Evolutionary conservation across 2,113 vertebrate genomes (phyloP), one percentile per base, ranked within the genome.

Genomic region (Oncorhynchus gorbuscha): DNA sequence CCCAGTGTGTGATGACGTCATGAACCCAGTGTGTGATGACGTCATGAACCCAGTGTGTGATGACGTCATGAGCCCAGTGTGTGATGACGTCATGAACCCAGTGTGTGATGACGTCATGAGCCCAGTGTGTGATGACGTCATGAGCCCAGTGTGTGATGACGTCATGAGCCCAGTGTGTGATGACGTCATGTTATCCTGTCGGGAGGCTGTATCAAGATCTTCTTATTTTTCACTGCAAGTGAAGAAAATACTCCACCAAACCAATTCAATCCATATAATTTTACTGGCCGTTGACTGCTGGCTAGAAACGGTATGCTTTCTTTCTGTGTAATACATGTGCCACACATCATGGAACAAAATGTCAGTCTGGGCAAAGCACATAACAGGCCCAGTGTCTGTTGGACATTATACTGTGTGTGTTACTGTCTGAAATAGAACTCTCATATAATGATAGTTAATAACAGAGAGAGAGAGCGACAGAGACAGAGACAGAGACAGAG

Each of bases 361-460:
- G n/a, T 24, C 4, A 20, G 12, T 26, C 35, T 26, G 32, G 67
- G 9, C 4, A 64, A 64, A 26, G 32, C 32, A 20, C 14, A 75
- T 55, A 49, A 65, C 71, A 71, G 76, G 39, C 26, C 24, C 48
- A 65, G 58, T 83, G 30, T 74, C 55, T 55, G 20, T 70, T 61
- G 14, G 28, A 22, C 61, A 72, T 39, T 66, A 35, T 20, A n/a
- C 39, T 18, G 32, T 70, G 66, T 68, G 32, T 71, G 67, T 77
- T 74, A 51, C 68, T 62, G 74, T 73, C 74, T 79, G 68, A n/a
- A 48, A 67, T 58, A 62, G 35, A 55, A 24, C 55, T 80, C 9
- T 75, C 39, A 79, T 79, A 45, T 88, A 85, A 90, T 84, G 71
- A 84, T 55, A 77, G 72, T 65, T 86, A 84, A 85, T 78, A 73